A percentile compares a stretch with the other conserved stretches of the same genome.
phyloP scores from a whole-genome alignment of 2,888 invertebrate species.

The Leucophora obtusa region DNA sequence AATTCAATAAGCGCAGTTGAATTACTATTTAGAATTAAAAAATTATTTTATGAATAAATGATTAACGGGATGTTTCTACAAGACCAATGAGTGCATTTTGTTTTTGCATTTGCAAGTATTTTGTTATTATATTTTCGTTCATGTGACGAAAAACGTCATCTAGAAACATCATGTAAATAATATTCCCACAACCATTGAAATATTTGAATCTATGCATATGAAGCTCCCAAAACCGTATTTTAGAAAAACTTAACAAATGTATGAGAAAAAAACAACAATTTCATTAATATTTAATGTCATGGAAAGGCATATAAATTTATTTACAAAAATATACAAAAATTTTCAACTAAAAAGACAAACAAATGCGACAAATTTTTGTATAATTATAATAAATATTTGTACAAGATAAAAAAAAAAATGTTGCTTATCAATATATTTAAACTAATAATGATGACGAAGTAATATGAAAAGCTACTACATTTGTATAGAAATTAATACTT shows the following conservation, averaged over 20 bases:
- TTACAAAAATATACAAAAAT: constrained; percentile 45
- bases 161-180: too few species aligned
- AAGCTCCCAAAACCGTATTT: constrained; percentile 4
- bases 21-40: too few species aligned
- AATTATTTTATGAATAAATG: not conserved
- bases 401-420: constrained; percentile 37
- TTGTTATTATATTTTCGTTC: too few species aligned
- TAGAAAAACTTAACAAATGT: not conserved
- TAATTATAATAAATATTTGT: constrained; percentile 48
- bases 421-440: constrained; percentile 18
- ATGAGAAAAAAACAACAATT: constrained; percentile 25
- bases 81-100: too few species aligned
- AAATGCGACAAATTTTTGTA: constrained; percentile 2
- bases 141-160: too few species aligned
- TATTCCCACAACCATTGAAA: not conserved
- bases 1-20: too few species aligned
- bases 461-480: constrained; percentile 3
- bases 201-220: not conserved
- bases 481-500: not conserved
- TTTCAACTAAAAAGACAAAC: constrained; percentile 23
- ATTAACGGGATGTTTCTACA: too few species aligned
- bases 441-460: constrained; percentile 7
- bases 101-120: too few species aligned
- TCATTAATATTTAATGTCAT: constrained; percentile 41
- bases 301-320: constrained; percentile 54